Evolutionary conservation across 2,113 vertebrate genomes (phyloP), one percentile per base, ranked within the genome.

Genomic region (Rutilus rutilus): DNA sequence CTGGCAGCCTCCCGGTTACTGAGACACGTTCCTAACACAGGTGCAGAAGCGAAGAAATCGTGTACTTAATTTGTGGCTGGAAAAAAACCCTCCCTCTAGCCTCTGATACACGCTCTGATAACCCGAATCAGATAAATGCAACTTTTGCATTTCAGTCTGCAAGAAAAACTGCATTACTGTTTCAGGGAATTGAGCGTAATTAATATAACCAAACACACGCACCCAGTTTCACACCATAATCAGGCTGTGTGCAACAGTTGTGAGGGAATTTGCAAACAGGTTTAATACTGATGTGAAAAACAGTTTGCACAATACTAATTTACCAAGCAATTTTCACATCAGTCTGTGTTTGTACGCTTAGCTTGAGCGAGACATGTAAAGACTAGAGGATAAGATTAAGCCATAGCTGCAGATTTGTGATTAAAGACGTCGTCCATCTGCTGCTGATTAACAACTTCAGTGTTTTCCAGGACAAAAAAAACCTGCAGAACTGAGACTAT

Each of bases 341-440:
- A 36, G 30, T 30, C 11, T 3, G 74, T 2, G 74, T 76, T 50
- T 50, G 74, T 77, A 5, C 17, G 15, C 50, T 77, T 50, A 52
- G 17, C 45, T 54, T 9, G 50, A 17, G 45, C 4, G 30, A 76
- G 78, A 60, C 85, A 57, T 30, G 33, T 33, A 27, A 82, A 42
- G 42, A 42, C 7, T 42, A 60, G 42, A 69, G 69, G 82, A 75
- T 74, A 62, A 81, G 75, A 73, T 62, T 81, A 87, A 80, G 65
- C 82, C 76, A 85, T 23, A 45, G 73, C 78, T 76, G 71, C 47
- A 78, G 75, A 79, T 27, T 52, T 50, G 82, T 81, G 86, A 81
- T 74, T 87, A 81, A 83, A 87, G 30, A 74, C 4, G 59, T 73
- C 8, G 21, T n/a, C 78, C 33, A 81, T 81, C 78, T 81, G 60